These are phyloP conservation scores for Misgurnus mizolepis DNA, from an alignment of 2,113 vertebrate genomes.

Conservation along the genomic window DNA sequence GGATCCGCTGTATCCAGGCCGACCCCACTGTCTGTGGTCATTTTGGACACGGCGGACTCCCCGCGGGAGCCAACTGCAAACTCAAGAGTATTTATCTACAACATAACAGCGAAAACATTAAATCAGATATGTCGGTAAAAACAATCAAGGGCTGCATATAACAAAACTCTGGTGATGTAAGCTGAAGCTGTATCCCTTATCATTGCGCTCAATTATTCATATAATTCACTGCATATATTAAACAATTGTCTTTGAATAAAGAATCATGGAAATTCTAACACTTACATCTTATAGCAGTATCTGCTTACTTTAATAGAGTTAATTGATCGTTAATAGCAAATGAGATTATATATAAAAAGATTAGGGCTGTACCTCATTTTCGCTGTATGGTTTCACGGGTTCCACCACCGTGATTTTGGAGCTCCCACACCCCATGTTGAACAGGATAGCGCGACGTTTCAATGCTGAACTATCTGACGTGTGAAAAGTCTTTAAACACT, in stretches of 20 bases:
- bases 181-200: background rate
- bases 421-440: constrained; percentile 71
- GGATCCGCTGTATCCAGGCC: constrained; percentile 63
- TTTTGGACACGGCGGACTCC: constrained; percentile 73
- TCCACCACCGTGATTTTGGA: constrained; percentile 63
- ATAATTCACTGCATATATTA: background rate
- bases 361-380: constrained; percentile 62
- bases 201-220: constrained; percentile 1
- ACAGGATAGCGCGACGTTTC: background rate
- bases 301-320: background rate
- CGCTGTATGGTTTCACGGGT: constrained; percentile 51
- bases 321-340: background rate
- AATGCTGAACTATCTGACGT: background rate
- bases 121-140: background rate
- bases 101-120: background rate
- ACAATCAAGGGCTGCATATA: background rate
- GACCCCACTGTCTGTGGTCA: constrained; percentile 75
- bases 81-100: background rate
- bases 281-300: background rate
- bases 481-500: constrained; percentile 10
- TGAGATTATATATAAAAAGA: background rate
- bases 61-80: constrained; percentile 58
- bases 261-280: background rate
- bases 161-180: background rate
- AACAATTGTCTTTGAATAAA: background rate